Percentiles rank a stretch among this genome's conserved stretches.
Evolutionary conservation across 1,140 invertebrate species (phyloP).

Genomic region (Pseudomyrmex sp.): DNA sequence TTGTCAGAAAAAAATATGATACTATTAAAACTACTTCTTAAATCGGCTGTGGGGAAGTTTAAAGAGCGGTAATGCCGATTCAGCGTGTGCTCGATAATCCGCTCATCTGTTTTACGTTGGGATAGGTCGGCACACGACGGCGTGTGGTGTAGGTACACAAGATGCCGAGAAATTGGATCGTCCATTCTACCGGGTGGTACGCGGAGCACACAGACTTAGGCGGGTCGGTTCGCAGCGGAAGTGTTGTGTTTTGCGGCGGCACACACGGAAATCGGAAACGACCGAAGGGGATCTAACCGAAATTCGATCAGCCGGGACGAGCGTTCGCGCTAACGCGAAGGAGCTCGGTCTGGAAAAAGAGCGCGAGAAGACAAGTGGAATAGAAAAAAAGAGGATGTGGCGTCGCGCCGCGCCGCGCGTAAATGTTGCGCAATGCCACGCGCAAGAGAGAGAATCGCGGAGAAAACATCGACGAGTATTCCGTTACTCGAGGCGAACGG

Average conservation of each 20-base stretch:
- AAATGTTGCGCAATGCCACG: slow-evolving; percentile 66
- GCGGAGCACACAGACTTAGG: slow-evolving; percentile 10
- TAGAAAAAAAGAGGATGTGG: not conserved
- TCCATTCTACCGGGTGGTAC: slow-evolving; percentile 75
- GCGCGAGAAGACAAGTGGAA: not conserved
- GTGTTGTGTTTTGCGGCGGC: not conserved
- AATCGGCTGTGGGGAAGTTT: slow-evolving; percentile 12
- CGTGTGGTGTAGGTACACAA: slow-evolving; percentile 62
- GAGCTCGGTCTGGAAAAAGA: slow-evolving; percentile 13
- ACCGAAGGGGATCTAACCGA: not conserved
- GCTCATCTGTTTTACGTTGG: slow-evolving; percentile 75
- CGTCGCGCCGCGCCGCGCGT: slow-evolving; percentile 37
- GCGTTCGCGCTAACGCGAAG: not conserved
- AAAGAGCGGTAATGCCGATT: slow-evolving; percentile 68
- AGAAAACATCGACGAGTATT: slow-evolving; percentile 72
- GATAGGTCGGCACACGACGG: slow-evolving; percentile 74
- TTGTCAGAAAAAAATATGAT: too few relatives aligned
- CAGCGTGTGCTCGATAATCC: slow-evolving; percentile 71
- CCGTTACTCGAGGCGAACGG: slow-evolving; percentile 71
- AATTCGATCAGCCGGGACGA: slow-evolving; percentile 40
- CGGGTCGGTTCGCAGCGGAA: not conserved
- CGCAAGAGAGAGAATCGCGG: slow-evolving; percentile 64
- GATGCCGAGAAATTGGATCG: slow-evolving; percentile 76
- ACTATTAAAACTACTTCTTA: too few relatives aligned
- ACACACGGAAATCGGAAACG: slow-evolving; percentile 22